Conservation (phyloP, 2,888 invertebrate genomes). For the Ptilodon capucinus region DNA sequence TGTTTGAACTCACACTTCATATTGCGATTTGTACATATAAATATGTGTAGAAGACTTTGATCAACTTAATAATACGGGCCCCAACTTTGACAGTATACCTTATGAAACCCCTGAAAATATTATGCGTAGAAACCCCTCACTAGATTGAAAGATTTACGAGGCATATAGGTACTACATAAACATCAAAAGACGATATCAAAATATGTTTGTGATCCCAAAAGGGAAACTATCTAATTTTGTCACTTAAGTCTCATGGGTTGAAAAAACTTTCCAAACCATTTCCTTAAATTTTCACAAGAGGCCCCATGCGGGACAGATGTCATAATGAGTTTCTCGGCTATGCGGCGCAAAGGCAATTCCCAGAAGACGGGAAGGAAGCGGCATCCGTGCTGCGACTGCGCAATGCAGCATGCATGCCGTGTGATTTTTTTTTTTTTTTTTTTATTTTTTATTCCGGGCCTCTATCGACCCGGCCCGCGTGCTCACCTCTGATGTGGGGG, state of each 20-base stretch:
- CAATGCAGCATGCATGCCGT: constrained; percentile 37
- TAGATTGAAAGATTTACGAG: too few relatives aligned
- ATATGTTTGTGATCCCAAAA: too few relatives aligned
- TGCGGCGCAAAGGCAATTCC: constrained; percentile 44
- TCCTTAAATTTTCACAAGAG: neutral
- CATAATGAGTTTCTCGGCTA: constrained; percentile 31
- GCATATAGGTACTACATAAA: too few relatives aligned
- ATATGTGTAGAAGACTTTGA: neutral
- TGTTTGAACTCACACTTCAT: neutral
- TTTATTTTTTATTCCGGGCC: too few relatives aligned
- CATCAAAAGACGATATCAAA: too few relatives aligned
- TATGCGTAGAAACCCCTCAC: too few relatives aligned
- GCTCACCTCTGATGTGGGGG: too few relatives aligned
- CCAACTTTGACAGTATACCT: too few relatives aligned
- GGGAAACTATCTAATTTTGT: neutral
- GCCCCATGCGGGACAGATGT: neutral
- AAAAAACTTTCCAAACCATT: neutral
- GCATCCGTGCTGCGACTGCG: constrained; percentile 56
- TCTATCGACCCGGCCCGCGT: too few relatives aligned
- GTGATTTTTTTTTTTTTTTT: too few relatives aligned
- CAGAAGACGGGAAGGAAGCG: constrained; percentile 70
- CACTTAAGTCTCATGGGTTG: neutral
- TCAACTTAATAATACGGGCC: too few relatives aligned
- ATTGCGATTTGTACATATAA: neutral
- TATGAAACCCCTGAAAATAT: too few relatives aligned